Evolutionary conservation across 2,888 invertebrate species (phyloP).

Genomic region (Trichacis sp.): DNA sequence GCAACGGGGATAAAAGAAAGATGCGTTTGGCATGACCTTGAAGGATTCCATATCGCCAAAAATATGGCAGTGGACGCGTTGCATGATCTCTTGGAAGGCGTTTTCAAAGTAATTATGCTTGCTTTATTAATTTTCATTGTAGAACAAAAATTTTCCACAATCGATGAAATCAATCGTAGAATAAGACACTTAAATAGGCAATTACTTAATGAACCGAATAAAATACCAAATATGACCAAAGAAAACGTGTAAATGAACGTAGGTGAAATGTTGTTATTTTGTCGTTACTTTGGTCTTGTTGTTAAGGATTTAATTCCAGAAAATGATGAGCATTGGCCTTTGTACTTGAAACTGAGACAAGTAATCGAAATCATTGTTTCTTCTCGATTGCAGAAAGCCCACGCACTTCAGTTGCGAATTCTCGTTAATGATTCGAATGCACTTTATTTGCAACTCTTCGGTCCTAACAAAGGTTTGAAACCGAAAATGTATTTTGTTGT

Average conservation of each 20-base stretch:
- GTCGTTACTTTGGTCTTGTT: conserved; percentile 26
- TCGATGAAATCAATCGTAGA: conserved; percentile 8
- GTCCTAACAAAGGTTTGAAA: conserved; percentile 20
- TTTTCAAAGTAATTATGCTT: too few species aligned
- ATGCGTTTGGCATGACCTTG: conserved; percentile 29
- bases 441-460: conserved; percentile 15
- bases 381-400: conserved; percentile 6
- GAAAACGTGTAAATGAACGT: conserved; percentile 15
- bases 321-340: conserved; percentile 15
- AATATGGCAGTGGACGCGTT: conserved; percentile 31
- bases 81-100: conserved; percentile 41
- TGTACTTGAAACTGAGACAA: conserved; percentile 24
- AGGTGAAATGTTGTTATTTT: conserved; percentile 18
- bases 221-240: conserved; percentile 5
- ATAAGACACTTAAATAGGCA: too few species aligned
- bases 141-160: conserved; percentile 9
- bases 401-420: conserved; percentile 11
- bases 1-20: conserved; percentile 14
- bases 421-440: conserved; percentile 16
- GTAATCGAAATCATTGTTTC: conserved; percentile 27
- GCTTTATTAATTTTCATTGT: conserved; percentile 21
- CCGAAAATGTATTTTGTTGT: conserved; percentile 21
- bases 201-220: conserved; percentile 11
- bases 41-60: conserved; percentile 22
- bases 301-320: conserved; percentile 10